These are phyloP conservation scores for Drosophila bocqueti DNA, from an alignment of 1,140 invertebrate genomes.

Conservation along the genomic window DNA sequence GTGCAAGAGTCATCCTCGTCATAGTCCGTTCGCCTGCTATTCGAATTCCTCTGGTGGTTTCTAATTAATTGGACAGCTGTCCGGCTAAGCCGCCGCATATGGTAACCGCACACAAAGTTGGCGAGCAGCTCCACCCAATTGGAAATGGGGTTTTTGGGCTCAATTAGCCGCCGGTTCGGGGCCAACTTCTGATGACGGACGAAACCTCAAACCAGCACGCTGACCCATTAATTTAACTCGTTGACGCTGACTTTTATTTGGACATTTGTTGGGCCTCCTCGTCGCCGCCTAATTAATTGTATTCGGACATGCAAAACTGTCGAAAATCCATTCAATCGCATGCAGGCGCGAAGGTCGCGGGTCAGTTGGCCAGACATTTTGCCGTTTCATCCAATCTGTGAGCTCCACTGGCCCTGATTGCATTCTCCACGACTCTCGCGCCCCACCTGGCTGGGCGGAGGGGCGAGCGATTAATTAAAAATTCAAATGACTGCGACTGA, in stretches of 20 bases:
- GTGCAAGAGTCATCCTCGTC: constrained; percentile 62
- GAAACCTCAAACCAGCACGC: constrained; percentile 41
- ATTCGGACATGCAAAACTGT: constrained; percentile 70
- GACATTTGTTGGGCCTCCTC: constrained; percentile 59
- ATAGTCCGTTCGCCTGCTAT: constrained; percentile 37
- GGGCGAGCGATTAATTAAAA: constrained; percentile 71
- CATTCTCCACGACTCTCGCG: constrained; percentile 31
- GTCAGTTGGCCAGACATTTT: constrained; percentile 24
- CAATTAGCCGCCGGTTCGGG: constrained; percentile 59
- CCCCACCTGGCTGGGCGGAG: constrained; percentile 37
- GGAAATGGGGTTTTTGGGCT: constrained; percentile 56
- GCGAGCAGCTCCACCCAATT: constrained; percentile 39
- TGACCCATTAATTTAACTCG: constrained; percentile 57
- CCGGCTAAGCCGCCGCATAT: constrained; percentile 62
- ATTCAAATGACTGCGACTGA: constrained; percentile 74
- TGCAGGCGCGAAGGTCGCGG: constrained; percentile 38
- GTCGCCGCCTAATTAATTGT: constrained; percentile 72
- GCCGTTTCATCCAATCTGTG: constrained; percentile 29
- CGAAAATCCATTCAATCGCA: constrained; percentile 48
- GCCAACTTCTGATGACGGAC: constrained; percentile 59
- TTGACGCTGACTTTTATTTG: constrained; percentile 69
- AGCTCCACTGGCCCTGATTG: constrained; percentile 31
- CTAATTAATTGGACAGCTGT: constrained; percentile 78
- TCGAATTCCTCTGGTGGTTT: constrained; percentile 51
- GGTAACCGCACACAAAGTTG: constrained; percentile 44